Conservation (phyloP, 2,888 invertebrate species). For the Xestia ashworthii region DNA sequence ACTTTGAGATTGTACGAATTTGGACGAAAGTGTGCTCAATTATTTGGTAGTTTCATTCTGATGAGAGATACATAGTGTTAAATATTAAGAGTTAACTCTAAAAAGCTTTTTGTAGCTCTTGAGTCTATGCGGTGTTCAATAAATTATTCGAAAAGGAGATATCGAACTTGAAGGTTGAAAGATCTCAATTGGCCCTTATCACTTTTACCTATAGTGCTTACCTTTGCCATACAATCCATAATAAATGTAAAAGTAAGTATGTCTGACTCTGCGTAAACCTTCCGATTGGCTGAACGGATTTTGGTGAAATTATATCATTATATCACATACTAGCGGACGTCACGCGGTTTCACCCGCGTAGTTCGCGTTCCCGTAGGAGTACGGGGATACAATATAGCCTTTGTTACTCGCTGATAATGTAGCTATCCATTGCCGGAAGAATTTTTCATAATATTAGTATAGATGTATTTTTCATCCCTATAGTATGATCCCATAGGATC, state of each 20-base stretch:
- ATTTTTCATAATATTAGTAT: no score
- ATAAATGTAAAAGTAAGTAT: background rate
- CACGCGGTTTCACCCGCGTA: no score
- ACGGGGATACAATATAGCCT: no score
- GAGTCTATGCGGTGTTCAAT: background rate
- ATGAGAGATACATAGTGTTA: background rate
- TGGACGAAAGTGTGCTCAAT: conserved; percentile 42
- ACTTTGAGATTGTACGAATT: conserved; percentile 42
- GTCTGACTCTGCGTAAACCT: no score
- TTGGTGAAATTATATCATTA: background rate
- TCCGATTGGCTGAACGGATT: background rate
- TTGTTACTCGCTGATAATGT: no score
- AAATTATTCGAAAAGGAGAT: conserved; percentile 11
- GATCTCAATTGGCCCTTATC: background rate
- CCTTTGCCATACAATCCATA: background rate
- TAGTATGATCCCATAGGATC: background rate
- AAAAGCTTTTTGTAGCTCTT: conserved; percentile 2
- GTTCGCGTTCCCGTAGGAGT: no score
- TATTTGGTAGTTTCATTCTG: conserved; percentile 31
- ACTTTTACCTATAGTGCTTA: background rate
- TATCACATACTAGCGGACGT: no score
- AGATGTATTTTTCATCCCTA: background rate
- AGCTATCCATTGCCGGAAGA: no score
- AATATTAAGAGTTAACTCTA: conserved; percentile 24
- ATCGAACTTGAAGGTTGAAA: background rate